Evolutionary conservation across 2,797 vertebrate species (phyloP).

Genomic region (Scolopax rusticola): DNA sequence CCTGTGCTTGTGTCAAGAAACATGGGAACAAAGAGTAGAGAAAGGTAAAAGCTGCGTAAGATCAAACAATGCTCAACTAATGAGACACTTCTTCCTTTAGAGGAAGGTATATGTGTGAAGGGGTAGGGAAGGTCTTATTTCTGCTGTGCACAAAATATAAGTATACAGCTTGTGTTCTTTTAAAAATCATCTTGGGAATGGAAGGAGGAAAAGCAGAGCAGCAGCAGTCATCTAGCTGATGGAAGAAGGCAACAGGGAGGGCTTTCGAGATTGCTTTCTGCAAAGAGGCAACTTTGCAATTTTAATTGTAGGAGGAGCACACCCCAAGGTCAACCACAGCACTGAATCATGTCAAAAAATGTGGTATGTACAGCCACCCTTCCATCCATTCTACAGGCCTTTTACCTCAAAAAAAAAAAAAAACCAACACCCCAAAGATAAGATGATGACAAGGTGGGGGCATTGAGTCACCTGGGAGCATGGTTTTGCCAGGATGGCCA

Average conservation of each 20-base stretch:
- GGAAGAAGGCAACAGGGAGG: not conserved
- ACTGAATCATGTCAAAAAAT: not conserved
- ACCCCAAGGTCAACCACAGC: not conserved
- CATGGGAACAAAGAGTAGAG: not conserved
- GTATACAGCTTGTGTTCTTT: not conserved
- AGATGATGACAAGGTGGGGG: not conserved
- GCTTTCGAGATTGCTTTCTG: not conserved
- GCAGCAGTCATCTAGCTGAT: not conserved
- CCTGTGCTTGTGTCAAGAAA: not conserved
- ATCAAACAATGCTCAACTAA: not conserved
- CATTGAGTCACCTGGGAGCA: not conserved
- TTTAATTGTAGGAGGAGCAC: not conserved
- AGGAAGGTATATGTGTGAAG: not conserved
- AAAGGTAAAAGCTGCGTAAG: not conserved
- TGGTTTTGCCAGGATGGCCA: not conserved
- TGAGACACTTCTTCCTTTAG: not conserved
- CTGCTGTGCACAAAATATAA: not conserved
- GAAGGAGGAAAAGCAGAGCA: not conserved
- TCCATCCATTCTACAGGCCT: not conserved
- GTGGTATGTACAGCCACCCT: not conserved
- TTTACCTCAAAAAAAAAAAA: not conserved
- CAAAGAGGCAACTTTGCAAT: not conserved
- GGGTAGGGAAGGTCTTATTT: not conserved
- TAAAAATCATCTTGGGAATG: not conserved
- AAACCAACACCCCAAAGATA: not conserved